Evolutionary conservation across 1,140 invertebrate species (phyloP).

Genomic region (Heliconius hermathena): DNA sequence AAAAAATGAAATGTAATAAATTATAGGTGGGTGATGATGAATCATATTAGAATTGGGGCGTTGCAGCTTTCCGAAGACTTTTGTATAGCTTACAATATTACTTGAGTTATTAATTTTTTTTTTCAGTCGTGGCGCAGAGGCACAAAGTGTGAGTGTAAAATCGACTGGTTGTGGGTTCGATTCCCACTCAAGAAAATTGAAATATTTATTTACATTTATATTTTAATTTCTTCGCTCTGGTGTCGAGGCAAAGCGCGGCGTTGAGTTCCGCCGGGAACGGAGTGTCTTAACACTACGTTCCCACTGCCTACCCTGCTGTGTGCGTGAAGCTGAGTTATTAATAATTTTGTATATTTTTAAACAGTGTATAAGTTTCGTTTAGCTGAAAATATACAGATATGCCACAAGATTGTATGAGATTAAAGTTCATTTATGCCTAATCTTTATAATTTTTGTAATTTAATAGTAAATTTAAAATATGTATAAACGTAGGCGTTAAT

Average conservation of each 20-base stretch:
- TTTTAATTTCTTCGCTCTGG: too few species aligned
- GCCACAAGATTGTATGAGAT: too few species aligned
- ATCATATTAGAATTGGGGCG: background rate
- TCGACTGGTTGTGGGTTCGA: too few species aligned
- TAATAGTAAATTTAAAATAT: conserved; percentile 35
- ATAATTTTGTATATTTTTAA: background rate
- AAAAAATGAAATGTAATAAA: background rate
- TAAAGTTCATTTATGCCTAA: background rate
- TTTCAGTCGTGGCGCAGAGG: too few species aligned
- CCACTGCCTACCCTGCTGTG: too few species aligned
- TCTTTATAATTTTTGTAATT: background rate
- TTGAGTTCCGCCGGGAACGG: too few species aligned
- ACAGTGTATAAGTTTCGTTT: background rate
- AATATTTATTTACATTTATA: too few species aligned
- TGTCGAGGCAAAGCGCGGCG: too few species aligned
- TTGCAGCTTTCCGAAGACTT: background rate
- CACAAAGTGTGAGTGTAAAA: too few species aligned
- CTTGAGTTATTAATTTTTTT: background rate
- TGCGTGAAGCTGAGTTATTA: too few species aligned
- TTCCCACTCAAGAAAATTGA: too few species aligned
- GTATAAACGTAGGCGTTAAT: conserved; percentile 66
- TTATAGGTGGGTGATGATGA: background rate
- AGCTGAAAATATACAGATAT: background rate
- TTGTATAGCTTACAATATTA: background rate
- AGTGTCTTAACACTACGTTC: too few species aligned